phyloP scores from a whole-genome alignment of 92 coral and sea anemone species.

The Plumapathes pennacea region DNA sequence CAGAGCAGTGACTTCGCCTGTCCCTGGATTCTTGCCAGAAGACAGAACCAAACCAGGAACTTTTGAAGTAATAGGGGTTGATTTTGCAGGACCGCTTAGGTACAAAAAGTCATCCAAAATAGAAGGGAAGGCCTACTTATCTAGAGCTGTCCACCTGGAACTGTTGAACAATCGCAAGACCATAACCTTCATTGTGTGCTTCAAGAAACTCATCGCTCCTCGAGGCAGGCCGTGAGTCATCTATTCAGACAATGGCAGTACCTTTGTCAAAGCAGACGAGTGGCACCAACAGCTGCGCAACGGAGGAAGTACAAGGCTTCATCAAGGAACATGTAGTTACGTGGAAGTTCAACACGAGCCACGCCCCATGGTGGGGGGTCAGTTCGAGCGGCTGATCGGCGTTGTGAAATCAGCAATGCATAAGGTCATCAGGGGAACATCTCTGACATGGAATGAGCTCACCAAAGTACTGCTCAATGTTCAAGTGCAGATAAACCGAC shows the following conservation, averaged over 20 bases:
- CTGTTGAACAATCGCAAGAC: slow-evolving; percentile 10
- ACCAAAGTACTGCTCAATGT: slow-evolving; percentile 45
- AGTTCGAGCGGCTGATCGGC: slow-evolving; percentile 47
- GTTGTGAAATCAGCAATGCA: slow-evolving; percentile 34
- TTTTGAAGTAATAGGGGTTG: slow-evolving; percentile 22
- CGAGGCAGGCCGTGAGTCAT: slow-evolving; percentile 18
- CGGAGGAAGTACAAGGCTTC: slow-evolving; percentile 35
- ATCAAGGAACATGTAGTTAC: slow-evolving; percentile 13
- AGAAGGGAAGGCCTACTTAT: slow-evolving; percentile 5
- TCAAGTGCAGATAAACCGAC: slow-evolving; percentile 37
- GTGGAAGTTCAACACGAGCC: slow-evolving; percentile 34
- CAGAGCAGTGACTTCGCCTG: too few relatives aligned
- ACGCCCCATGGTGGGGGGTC: slow-evolving; percentile 54
- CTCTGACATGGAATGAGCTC: slow-evolving; percentile 48
- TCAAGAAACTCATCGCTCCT: slow-evolving; percentile 1
- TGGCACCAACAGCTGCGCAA: slow-evolving; percentile 29
- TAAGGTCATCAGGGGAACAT: slow-evolving; percentile 46
- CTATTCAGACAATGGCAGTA: slow-evolving; percentile 37
- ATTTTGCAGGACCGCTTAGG: slow-evolving; percentile 20
- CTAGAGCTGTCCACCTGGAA: slow-evolving; percentile 8
- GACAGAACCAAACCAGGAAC: too few relatives aligned
- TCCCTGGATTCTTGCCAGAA: too few relatives aligned
- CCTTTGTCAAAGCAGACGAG: slow-evolving; percentile 32
- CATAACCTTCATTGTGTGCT: background rate
- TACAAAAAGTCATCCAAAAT: slow-evolving; percentile 4